phyloP scores from a whole-genome alignment of 2,888 invertebrate genomes.

The Thera obeliscata region DNA sequence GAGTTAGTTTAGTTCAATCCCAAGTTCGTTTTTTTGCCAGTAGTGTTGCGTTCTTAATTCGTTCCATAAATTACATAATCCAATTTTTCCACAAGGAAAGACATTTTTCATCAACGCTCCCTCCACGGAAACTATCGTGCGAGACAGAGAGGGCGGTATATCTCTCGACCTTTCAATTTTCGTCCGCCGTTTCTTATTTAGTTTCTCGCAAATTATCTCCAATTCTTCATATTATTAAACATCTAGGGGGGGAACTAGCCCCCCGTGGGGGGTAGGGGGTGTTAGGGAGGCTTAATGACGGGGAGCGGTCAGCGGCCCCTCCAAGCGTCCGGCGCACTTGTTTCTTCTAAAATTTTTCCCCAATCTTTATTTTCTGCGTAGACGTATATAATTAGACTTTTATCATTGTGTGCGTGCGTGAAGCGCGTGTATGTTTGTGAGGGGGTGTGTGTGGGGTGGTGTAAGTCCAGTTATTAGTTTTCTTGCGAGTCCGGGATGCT shows the following conservation, averaged over 20 bases:
- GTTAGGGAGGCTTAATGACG: constrained; percentile 74
- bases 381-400: constrained; percentile 82
- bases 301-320: constrained; percentile 78
- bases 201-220: constrained; percentile 85
- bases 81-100: constrained; percentile 36
- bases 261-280: constrained; percentile 49
- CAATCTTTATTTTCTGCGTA: constrained; percentile 84
- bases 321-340: constrained; percentile 75
- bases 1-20: neutral
- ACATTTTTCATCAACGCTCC: constrained; percentile 36
- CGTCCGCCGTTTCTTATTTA: constrained; percentile 84
- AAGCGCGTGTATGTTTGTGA: constrained; percentile 47
- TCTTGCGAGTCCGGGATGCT: constrained; percentile 80
- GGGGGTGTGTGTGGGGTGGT: constrained; percentile 57
- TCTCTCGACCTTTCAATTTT: constrained; percentile 78
- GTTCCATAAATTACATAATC: constrained; percentile 37
- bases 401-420: constrained; percentile 49
- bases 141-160: constrained; percentile 51
- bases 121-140: constrained; percentile 39
- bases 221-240: constrained; percentile 85
- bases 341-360: constrained; percentile 85
- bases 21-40: neutral
- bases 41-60: constrained; percentile 24
- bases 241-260: constrained; percentile 78
- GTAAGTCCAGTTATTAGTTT: constrained; percentile 83